Percentiles rank a stretch among this genome's conserved stretches.
Conservation (phyloP, 2,113 vertebrate species). For the Pagrus major region DNA sequence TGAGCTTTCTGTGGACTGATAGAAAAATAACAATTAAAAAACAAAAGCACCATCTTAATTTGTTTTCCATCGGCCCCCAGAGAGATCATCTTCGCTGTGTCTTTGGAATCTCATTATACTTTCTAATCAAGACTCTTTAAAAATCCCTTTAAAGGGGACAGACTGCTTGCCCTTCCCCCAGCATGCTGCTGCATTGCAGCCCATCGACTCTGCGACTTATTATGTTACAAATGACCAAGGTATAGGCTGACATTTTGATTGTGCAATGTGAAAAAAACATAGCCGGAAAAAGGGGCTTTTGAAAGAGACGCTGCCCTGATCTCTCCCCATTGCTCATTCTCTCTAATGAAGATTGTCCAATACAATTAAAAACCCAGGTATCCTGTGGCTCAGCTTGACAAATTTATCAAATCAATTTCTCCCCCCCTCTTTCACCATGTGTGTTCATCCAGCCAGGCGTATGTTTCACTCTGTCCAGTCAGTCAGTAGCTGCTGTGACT, state of each 20-base stretch:
- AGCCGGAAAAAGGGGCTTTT: constrained; percentile 79
- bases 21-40: constrained; percentile 91
- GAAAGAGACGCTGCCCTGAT: constrained; percentile 91
- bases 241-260: constrained; percentile 92
- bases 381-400: constrained; percentile 85
- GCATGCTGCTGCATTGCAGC: constrained; percentile 86
- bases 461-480: constrained; percentile 26
- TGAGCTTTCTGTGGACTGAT: constrained; percentile 84
- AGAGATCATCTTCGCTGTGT: constrained; percentile 90
- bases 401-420: constrained; percentile 73
- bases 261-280: constrained; percentile 83
- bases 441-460: constrained; percentile 50
- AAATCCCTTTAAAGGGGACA: constrained; percentile 87
- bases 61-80: constrained; percentile 89
- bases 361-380: constrained; percentile 91
- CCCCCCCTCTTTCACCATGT: constrained; percentile 23
- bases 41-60: constrained; percentile 89
- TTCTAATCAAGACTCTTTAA: constrained; percentile 91
- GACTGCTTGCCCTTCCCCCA: constrained; percentile 92
- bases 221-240: constrained; percentile 98
- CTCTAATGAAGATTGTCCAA: constrained; percentile 93
- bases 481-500: constrained; percentile 54
- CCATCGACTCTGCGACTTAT: constrained; percentile 95
- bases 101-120: constrained; percentile 93
- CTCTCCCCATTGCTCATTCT: constrained; percentile 88